phyloP scores from a whole-genome alignment of 2,888 invertebrate genomes.

The Micropterix aruncella region DNA sequence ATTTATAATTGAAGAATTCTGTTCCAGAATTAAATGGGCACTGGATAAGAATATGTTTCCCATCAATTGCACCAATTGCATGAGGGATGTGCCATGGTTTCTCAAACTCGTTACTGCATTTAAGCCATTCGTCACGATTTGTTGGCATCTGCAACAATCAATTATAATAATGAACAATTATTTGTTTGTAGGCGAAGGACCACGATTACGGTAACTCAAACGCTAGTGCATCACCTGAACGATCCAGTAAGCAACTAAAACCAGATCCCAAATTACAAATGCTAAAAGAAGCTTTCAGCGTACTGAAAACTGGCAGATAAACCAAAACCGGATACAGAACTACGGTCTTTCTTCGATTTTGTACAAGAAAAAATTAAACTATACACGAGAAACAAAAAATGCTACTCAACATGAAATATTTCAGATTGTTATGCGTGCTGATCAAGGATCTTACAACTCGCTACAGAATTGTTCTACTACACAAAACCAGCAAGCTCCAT shows the following conservation, averaged over 20 bases:
- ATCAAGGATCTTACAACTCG: conserved; percentile 6
- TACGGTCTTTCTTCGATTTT: conserved; percentile 6
- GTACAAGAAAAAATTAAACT: conserved; percentile 8
- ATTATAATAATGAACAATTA: conserved; percentile 5
- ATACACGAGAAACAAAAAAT: conserved; percentile 7
- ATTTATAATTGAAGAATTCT: conserved; percentile 17
- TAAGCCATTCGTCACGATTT: conserved; percentile 12
- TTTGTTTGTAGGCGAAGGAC: conserved; percentile 4
- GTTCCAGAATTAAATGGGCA: conserved; percentile 14
- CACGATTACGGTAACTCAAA: too few relatives aligned
- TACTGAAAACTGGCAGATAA: conserved; percentile 5
- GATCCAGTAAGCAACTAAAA: too few relatives aligned
- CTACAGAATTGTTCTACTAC: conserved; percentile 4
- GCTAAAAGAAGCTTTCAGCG: conserved; percentile 6
- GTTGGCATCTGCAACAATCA: conserved; percentile 12
- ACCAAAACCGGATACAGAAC: conserved; percentile 5
- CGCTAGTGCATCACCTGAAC: too few relatives aligned
- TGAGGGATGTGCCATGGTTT: conserved; percentile 16
- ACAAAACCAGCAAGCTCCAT: conserved; percentile 4
- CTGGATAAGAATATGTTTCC: conserved; percentile 17
- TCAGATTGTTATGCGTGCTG: conserved; percentile 5
- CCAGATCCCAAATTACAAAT: conserved; percentile 6
- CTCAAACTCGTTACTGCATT: conserved; percentile 11
- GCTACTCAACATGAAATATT: conserved; percentile 6
- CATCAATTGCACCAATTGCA: conserved; percentile 15